Base-by-base conservation (phyloP, 2,888 invertebrate species). In the Siphlonurus alternatus region DNA sequence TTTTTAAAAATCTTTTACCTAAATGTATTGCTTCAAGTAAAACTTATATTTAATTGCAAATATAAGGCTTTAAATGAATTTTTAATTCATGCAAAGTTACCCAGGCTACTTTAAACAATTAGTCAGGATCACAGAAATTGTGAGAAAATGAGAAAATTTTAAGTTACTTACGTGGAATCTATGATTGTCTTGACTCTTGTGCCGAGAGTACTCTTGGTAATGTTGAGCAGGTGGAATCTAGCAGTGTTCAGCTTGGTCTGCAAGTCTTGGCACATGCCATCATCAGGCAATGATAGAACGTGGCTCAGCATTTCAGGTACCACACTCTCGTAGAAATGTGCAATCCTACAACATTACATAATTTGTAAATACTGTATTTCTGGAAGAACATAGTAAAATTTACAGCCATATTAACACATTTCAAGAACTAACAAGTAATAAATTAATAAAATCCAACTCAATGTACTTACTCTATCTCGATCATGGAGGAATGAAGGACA, bases 271-370 rank as follows among this genome's bases (percentile, higher is more conserved):
- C 56, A n/a, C n/a, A 64, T 61, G 7, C 56, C 65, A 61, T 65
- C 63, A 54, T 63, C 67, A 25, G 24, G 74, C 23, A 67, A 15
- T 7, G 19, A 15, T 61, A 79, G 77, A 23, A 88, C 73, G 67
- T 80, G 81, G 70, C 84, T 83, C 72, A 87, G 87, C 65, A 93
- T 72, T 68, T 81, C 79, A 18, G 88, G 85, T 68, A 91, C 81
- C 2, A 87, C 83, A 69, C 80, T 81, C 69, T 89, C 88, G 75
- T 93, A 93, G 67, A 89, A 81, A 67, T 81, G 81, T 67, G 88
- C 83, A 74, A 93, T 79, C 74, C 89, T 90, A 77, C 61, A 78
- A 76, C 63, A 67, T 68, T 66, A 66, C 64, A 63, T 54, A 64
- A 61, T 51, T 38, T 65, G n/a, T 62, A 22, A 65, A 65, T 63